Percentiles rank a stretch among this genome's conserved stretches.
Conservation (phyloP, 2,113 vertebrate species). For the Protomyctophum bolini region DNA sequence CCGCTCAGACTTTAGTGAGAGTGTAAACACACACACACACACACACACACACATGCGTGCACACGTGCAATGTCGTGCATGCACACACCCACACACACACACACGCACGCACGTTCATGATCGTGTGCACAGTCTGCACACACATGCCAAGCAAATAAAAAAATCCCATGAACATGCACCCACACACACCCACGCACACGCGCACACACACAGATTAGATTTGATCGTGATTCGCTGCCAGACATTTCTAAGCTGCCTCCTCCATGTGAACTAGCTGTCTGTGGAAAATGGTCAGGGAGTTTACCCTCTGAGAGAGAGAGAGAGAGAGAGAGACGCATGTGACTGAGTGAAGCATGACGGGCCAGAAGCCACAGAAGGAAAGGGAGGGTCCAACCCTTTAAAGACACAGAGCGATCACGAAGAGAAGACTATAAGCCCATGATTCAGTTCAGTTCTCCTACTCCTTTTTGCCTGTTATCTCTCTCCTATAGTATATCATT, state of each 20-base stretch:
- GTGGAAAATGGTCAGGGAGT: conserved; percentile 63
- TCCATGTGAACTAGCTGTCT: conserved; percentile 66
- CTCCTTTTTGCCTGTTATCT: conserved; percentile 27
- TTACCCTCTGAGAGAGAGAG: conserved; percentile 52
- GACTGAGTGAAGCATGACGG: conserved; percentile 63
- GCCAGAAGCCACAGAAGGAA: conserved; percentile 48
- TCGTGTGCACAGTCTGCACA: neutral
- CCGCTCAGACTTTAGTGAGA: conserved; percentile 65
- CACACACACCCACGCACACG: conserved; percentile 3
- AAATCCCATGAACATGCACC: conserved; percentile 12
- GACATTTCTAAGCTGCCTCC: conserved; percentile 66
- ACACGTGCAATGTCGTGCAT: neutral
- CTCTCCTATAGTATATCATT: neutral
- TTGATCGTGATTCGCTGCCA: conserved; percentile 66
- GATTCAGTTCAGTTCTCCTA: too few species aligned
- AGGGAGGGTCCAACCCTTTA: conserved; percentile 66
- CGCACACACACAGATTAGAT: conserved; percentile 53
- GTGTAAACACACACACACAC: conserved; percentile 38
- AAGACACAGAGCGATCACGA: conserved; percentile 56
- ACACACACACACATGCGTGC: conserved; percentile 12
- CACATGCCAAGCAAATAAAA: conserved; percentile 17
- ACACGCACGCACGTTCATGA: conserved; percentile 12
- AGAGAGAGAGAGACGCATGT: conserved; percentile 58
- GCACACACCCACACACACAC: conserved; percentile 40
- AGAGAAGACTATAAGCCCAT: conserved; percentile 1